Base-by-base conservation (phyloP, 2,797 vertebrate genomes). In the Argya squamiceps region DNA sequence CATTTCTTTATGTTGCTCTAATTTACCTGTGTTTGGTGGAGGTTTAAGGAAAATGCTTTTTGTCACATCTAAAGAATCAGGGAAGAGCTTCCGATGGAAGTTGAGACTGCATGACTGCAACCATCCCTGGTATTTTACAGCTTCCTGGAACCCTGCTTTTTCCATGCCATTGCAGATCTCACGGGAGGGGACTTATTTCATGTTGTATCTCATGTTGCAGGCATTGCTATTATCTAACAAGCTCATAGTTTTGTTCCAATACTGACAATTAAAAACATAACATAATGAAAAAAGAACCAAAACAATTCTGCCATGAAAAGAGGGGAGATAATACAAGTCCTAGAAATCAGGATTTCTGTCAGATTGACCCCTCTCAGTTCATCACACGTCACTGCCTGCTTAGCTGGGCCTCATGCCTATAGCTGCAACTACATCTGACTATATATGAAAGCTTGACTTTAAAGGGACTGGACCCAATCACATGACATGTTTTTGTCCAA, bases 401-500 rank as follows among this genome's bases (percentile, higher is more conserved):
- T 67, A 22, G 47, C 1, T 5, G 32, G 65, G 92, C 93, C 91
- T 80, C 46, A 8, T 90, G 84, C 75, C 70, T 83, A 30, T 93
- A 93, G 26, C 81, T 93, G 88, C 70, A 90, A 74, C 77, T 50
- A 41, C 69, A 85, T 73, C 87, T 93, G 93, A 84, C 87, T 80
- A 8, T 67, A 79, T 95, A 80, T 92, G 95, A 97, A 96, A 97
- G 86, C 46, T 63, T 71, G 86, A 91, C 91, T 96, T 97, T 78
- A 92, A 97, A 93, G 94, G 86, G 88, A 96, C 94, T 65, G 55
- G 97, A 95, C 92, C 59, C 14, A 94, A 96, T 98, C 98, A 97
- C 95, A 86, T 97, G 98, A 97, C 94, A 96, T 53, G 55, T 97
- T 97, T 97, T 95, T 90, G 97, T 96, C 98, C 98, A 97, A 97